Evolutionary conservation across 2,113 vertebrate species (phyloP).

Genomic region (Peromyscus maniculatus): DNA sequence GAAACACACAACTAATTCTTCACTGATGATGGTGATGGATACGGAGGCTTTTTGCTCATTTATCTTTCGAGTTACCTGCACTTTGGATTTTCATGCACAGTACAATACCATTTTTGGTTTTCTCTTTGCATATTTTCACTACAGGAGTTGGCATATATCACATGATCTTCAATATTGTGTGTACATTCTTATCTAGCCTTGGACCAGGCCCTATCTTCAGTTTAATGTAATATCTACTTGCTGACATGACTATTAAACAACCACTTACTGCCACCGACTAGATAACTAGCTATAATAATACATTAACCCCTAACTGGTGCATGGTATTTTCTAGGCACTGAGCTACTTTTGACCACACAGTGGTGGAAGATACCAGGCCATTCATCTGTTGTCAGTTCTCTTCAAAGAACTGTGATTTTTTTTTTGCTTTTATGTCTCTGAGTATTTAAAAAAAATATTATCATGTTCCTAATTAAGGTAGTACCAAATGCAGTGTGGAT

Average conservation of each 20-base stretch:
- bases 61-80: not conserved
- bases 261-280: not conserved
- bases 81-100: not conserved
- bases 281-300: constrained; percentile 18
- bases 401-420: constrained; percentile 6
- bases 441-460: not conserved
- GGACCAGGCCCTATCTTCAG: not conserved
- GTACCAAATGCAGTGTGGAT: not conserved
- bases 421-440: not conserved
- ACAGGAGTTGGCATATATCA: not conserved
- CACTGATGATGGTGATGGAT: not conserved
- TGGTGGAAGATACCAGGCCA: not conserved
- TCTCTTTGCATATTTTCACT: not conserved
- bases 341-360: not conserved
- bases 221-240: not conserved
- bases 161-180: not conserved
- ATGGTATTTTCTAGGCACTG: not conserved
- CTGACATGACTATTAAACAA: not conserved
- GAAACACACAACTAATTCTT: not conserved
- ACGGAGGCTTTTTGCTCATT: not conserved
- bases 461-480: not conserved
- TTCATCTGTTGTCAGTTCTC: not conserved
- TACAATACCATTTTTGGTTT: not conserved
- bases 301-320: not conserved
- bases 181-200: not conserved